These are phyloP conservation scores for Noctuana brunneofusca DNA, from an alignment of 2,888 invertebrate species.

Conservation along the genomic window DNA sequence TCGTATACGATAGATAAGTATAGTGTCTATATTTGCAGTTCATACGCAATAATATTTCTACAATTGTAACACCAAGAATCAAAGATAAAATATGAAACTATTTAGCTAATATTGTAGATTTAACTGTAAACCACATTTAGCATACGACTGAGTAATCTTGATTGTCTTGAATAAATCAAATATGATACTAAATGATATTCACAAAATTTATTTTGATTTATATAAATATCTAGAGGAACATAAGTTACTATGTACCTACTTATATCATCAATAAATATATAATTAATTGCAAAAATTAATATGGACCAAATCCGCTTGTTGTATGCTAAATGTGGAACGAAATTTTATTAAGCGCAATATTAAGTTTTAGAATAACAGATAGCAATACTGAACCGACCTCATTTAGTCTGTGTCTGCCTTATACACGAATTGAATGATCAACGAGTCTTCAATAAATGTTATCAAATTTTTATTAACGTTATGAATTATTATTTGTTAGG, in stretches of 20 bases:
- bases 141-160: conserved; percentile 4
- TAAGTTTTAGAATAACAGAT: conserved; percentile 22
- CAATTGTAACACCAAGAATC: conserved; percentile 29
- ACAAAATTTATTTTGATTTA: too few relatives aligned
- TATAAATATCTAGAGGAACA: too few relatives aligned
- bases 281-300: neutral
- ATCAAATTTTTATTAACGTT: conserved; percentile 11
- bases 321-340: conserved; percentile 22
- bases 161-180: neutral
- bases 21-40: conserved; percentile 26
- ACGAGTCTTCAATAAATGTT: conserved; percentile 22
- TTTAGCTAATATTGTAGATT: conserved; percentile 14
- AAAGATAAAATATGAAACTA: conserved; percentile 22
- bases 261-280: too few relatives aligned
- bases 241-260: neutral
- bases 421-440: conserved; percentile 24
- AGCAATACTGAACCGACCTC: conserved; percentile 23
- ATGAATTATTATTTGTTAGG: neutral
- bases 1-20: conserved; percentile 48
- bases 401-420: conserved; percentile 22
- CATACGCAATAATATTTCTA: conserved; percentile 33
- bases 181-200: too few relatives aligned
- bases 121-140: conserved; percentile 19
- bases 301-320: conserved; percentile 18
- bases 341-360: conserved; percentile 22